These are phyloP conservation scores for Amphiduros pacificus DNA, from an alignment of 2,888 invertebrate species.

Conservation along the genomic window DNA sequence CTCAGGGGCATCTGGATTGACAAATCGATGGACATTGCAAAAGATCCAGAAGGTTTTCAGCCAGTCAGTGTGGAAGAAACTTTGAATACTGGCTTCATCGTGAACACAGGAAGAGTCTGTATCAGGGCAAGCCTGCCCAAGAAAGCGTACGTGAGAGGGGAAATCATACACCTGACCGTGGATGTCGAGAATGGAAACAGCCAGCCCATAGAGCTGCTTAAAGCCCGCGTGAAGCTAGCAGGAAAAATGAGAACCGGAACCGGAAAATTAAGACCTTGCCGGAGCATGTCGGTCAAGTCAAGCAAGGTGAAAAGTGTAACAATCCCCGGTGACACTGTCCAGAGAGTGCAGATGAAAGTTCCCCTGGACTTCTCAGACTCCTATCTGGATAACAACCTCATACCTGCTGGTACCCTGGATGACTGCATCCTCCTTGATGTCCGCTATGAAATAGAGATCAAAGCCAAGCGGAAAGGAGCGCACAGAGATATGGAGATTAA, in stretches of 20 bases:
- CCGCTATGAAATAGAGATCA: constrained; percentile 4
- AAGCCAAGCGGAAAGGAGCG: constrained; percentile 1
- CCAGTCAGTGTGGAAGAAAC: not conserved
- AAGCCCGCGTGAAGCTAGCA: not conserved
- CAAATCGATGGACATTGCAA: not conserved
- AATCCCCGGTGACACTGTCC: not conserved
- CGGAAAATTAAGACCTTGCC: not conserved
- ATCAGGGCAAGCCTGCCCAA: not conserved
- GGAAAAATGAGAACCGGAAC: not conserved
- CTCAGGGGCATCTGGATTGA: not conserved
- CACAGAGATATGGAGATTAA: constrained; percentile 7
- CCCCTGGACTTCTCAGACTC: constrained; percentile 6
- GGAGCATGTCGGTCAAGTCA: not conserved
- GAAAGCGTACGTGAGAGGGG: not conserved
- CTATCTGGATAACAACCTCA: constrained; percentile 6
- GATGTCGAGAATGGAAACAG: constrained; percentile 4
- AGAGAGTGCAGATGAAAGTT: not conserved
- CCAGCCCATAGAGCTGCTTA: not conserved
- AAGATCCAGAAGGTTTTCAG: not conserved
- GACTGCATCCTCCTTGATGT: constrained; percentile 11
- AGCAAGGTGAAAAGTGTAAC: not conserved
- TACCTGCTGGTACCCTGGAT: constrained; percentile 14
- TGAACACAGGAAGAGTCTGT: not conserved
- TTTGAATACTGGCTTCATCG: constrained; percentile 2
- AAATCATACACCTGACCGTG: not conserved